These are phyloP conservation scores for Urocolius indicus DNA, from an alignment of 2,113 vertebrate genomes.

Conservation along the genomic window DNA sequence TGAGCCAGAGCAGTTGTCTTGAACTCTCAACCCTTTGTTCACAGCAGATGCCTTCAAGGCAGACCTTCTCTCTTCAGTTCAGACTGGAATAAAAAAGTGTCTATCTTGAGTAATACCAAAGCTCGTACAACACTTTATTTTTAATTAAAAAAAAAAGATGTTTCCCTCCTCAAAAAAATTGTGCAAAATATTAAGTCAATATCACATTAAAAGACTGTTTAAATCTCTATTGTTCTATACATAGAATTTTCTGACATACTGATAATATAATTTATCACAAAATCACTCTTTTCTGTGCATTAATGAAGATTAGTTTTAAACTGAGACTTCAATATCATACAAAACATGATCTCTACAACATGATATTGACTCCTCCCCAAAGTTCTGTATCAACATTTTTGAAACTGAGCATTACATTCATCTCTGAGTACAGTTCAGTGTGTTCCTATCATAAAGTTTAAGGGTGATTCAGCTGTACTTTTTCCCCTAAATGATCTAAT, in stretches of 20 bases:
- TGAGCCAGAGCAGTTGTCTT: not conserved
- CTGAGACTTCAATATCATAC: not conserved
- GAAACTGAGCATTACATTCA: not conserved
- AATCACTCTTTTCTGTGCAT: not conserved
- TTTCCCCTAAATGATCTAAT: not conserved
- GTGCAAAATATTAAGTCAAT: not conserved
- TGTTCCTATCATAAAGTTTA: not conserved
- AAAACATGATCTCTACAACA: not conserved
- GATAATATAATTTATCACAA: not conserved
- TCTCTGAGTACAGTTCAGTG: not conserved
- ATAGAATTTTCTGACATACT: not conserved
- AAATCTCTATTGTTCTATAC: not conserved
- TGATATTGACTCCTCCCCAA: not conserved
- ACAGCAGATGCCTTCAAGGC: not conserved
- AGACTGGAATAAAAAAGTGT: not conserved
- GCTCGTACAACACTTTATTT: not conserved
- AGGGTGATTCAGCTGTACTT: not conserved
- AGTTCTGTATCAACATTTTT: not conserved
- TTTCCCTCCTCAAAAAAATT: not conserved
- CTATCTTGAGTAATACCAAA: not conserved
- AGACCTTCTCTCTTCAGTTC: not conserved
- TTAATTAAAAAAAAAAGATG: not conserved
- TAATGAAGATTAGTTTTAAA: not conserved
- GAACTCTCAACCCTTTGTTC: not conserved
- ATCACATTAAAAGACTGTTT: not conserved